Conservation (phyloP, 2,888 invertebrate species). For the Drosophila histrio region DNA sequence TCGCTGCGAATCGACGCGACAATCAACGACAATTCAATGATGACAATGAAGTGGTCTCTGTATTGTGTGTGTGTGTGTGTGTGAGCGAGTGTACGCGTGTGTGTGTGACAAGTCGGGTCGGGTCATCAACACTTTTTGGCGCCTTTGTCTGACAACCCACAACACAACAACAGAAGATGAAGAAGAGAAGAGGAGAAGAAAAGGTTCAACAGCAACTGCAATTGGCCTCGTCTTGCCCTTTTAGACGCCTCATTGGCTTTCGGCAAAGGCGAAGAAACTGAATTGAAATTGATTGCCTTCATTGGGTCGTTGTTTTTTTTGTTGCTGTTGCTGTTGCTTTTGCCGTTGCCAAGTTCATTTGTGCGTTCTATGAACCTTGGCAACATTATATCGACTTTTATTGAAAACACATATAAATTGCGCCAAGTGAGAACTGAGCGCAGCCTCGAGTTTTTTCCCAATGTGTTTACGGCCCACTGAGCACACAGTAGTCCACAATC, state of each 20-base stretch:
- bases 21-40: slow-evolving; percentile 69
- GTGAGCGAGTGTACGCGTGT: not conserved
- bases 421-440: slow-evolving; percentile 50
- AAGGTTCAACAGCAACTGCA: slow-evolving; percentile 61
- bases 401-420: slow-evolving; percentile 74
- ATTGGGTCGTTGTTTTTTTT: slow-evolving; percentile 43
- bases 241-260: slow-evolving; percentile 74
- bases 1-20: slow-evolving; percentile 73
- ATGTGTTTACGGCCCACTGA: slow-evolving; percentile 64
- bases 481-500: slow-evolving; percentile 30
- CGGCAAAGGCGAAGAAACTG: slow-evolving; percentile 60
- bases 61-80: not conserved
- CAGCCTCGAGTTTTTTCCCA: slow-evolving; percentile 38
- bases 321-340: slow-evolving; percentile 26
- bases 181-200: slow-evolving; percentile 23
- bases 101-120: slow-evolving; percentile 21
- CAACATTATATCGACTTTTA: slow-evolving; percentile 71
- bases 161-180: not conserved
- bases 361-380: slow-evolving; percentile 75
- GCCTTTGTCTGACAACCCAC: slow-evolving; percentile 49
- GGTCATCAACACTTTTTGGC: slow-evolving; percentile 72
- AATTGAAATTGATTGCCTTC: slow-evolving; percentile 78
- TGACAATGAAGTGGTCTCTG: slow-evolving; percentile 57
- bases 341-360: slow-evolving; percentile 67
- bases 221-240: slow-evolving; percentile 72